Percentiles rank a stretch among this genome's conserved stretches.
Conservation (phyloP, 2,113 vertebrate species). For the Lipotes vexillifer region DNA sequence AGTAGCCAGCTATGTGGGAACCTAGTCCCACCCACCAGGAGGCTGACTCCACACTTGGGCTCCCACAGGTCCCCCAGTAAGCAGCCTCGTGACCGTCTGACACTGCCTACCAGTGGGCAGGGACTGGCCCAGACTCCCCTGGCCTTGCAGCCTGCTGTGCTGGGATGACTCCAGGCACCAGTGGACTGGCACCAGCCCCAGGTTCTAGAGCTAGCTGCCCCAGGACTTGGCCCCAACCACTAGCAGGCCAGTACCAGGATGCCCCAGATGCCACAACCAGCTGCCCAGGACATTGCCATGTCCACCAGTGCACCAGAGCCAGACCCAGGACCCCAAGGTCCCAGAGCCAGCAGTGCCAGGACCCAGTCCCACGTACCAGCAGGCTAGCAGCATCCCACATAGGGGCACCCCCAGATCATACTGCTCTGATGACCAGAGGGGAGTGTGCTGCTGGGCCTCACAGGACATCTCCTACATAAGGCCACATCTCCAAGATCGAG, state of each 20-base stretch:
- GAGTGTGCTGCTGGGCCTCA: not conserved
- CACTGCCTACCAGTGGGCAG: not conserved
- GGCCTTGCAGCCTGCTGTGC: not conserved
- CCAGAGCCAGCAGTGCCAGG: fast-evolving
- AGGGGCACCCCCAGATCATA: not conserved
- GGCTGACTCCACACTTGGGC: not conserved
- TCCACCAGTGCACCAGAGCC: not conserved
- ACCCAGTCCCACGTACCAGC: not conserved
- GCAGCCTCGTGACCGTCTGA: not conserved
- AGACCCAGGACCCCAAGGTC: not conserved
- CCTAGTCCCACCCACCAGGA: not conserved
- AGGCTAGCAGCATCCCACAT: not conserved
- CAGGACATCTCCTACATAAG: not conserved
- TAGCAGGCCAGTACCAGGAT: not conserved
- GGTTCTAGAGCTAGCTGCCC: not conserved
- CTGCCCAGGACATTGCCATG: not conserved
- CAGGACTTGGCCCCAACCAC: not conserved
- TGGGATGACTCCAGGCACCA: too few species aligned
- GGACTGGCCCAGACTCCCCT: not conserved
- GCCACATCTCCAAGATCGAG: not conserved
- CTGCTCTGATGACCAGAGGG: not conserved
- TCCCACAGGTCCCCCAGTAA: not conserved
- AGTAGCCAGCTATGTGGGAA: not conserved
- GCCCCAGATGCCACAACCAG: not conserved
- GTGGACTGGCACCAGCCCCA: not conserved